phyloP scores from a whole-genome alignment of 2,797 vertebrate species.

The Hyperoplus lanceolatus region DNA sequence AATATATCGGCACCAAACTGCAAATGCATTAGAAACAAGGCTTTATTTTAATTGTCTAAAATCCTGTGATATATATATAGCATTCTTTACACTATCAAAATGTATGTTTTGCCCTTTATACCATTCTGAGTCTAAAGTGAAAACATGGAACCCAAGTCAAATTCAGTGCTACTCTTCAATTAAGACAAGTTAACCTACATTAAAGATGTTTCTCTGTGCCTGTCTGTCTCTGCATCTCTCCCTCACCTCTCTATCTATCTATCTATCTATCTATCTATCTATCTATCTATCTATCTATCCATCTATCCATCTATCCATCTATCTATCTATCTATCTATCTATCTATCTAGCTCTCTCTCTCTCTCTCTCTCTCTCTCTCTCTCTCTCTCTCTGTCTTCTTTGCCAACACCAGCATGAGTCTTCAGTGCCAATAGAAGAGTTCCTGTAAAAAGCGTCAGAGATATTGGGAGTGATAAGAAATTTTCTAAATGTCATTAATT shows the following conservation, averaged over 20 bases:
- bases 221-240: no score
- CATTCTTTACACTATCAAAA: constrained; percentile 71
- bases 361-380: constrained; percentile 9
- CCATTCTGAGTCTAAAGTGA: constrained; percentile 76
- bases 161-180: no score
- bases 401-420: constrained; percentile 58
- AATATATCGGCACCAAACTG: no score
- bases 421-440: constrained; percentile 71
- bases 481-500: constrained; percentile 90
- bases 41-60: no score
- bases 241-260: no score
- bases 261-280: no score
- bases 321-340: no score
- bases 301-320: no score
- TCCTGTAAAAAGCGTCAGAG: constrained; percentile 83
- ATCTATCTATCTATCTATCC: no score
- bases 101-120: constrained; percentile 78
- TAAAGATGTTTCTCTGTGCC: no score
- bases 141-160: constrained; percentile 37
- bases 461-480: constrained; percentile 87
- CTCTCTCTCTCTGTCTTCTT: constrained; percentile 12
- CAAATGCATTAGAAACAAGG: no score
- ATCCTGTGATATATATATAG: constrained; percentile 70
- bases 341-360: constrained; percentile 16
- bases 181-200: no score